Percentiles rank a stretch among this genome's conserved stretches.
Conservation (phyloP, 2,797 vertebrate genomes). For the Huso huso region DNA sequence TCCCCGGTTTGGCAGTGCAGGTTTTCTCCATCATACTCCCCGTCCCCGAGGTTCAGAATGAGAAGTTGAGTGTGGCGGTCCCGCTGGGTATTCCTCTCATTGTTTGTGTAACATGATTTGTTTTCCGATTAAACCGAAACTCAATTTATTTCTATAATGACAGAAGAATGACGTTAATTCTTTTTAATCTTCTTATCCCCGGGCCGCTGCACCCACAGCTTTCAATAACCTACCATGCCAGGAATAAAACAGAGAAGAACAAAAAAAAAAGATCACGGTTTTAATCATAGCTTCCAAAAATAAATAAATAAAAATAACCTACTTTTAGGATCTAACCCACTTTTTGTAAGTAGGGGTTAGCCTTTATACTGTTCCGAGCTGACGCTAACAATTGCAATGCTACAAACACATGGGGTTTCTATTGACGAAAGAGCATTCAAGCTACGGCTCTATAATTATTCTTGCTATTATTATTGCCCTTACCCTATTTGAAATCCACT, state of each 20-base stretch:
- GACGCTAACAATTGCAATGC: not conserved
- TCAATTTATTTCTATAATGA: constrained; percentile 70
- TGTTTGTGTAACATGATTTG: not conserved
- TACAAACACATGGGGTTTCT: not conserved
- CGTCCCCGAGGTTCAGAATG: constrained; percentile 1
- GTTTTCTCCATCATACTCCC: not conserved
- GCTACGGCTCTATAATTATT: not conserved
- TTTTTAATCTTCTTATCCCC: constrained; percentile 69
- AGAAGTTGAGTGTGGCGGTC: not conserved
- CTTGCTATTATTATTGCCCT: not conserved
- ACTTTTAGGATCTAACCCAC: constrained; percentile 32
- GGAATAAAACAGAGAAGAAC: constrained; percentile 26
- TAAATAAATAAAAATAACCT: constrained; percentile 48
- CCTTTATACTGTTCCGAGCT: constrained; percentile 5
- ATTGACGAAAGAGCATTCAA: not conserved
- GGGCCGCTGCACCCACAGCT: constrained; percentile 60
- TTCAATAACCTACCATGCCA: constrained; percentile 69
- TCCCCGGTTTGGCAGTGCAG: not conserved
- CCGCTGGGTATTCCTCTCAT: not conserved
- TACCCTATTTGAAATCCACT: no score
- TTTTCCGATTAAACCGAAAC: constrained; percentile 60
- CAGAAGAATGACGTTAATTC: constrained; percentile 75
- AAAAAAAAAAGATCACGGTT: constrained; percentile 45
- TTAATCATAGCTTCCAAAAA: constrained; percentile 31
- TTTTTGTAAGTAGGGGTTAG: constrained; percentile 1